Conservation (phyloP, 2,888 invertebrate species). For the Autographa pulchrina region DNA sequence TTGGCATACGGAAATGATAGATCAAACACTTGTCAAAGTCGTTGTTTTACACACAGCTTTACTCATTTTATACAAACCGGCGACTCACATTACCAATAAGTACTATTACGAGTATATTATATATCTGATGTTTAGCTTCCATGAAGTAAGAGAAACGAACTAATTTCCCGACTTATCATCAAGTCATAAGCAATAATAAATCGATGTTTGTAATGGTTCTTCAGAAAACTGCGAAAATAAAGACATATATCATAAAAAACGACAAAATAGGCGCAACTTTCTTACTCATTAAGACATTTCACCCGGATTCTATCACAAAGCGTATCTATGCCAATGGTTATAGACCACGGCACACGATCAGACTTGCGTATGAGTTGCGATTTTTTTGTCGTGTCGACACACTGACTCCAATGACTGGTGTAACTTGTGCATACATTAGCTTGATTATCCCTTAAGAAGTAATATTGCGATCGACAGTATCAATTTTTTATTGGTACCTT, state of each 20-base stretch:
- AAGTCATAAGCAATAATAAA: not conserved
- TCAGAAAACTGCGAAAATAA: slow-evolving; percentile 38
- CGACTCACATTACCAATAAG: not conserved
- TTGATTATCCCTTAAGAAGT: slow-evolving; percentile 2
- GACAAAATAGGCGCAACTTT: slow-evolving; percentile 46
- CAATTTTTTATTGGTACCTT: not conserved
- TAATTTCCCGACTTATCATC: not conserved
- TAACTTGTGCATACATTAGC: slow-evolving; percentile 5
- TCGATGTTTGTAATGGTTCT: slow-evolving; percentile 31
- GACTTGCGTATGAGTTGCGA: slow-evolving; percentile 42
- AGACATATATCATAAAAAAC: slow-evolving; percentile 33
- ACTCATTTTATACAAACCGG: not conserved
- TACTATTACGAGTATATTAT: not conserved
- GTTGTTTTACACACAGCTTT: too few species aligned
- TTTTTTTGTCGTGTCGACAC: slow-evolving; percentile 44
- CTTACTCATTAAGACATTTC: slow-evolving; percentile 53
- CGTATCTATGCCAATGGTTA: slow-evolving; percentile 55
- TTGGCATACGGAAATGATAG: too few species aligned
- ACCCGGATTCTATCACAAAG: slow-evolving; percentile 51
- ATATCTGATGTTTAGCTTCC: not conserved
- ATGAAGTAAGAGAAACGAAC: not conserved
- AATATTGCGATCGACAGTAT: not conserved
- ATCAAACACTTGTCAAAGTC: too few species aligned
- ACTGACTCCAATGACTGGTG: slow-evolving; percentile 47
- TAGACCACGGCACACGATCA: slow-evolving; percentile 49